Conservation (phyloP, 2,888 invertebrate genomes). For the Scaptomyza flava region DNA sequence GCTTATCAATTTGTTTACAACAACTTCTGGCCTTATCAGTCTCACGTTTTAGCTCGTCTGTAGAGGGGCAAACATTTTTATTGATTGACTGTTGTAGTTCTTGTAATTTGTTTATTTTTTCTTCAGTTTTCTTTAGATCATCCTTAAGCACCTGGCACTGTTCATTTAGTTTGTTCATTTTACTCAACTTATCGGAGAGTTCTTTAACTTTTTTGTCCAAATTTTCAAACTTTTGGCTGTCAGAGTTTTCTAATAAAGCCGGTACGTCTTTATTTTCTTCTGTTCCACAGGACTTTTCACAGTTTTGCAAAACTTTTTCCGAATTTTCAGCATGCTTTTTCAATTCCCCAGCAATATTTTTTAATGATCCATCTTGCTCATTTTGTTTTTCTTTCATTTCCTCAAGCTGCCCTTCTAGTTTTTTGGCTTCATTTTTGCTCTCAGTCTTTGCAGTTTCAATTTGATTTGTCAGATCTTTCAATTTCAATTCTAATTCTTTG, state of each 20-base stretch:
- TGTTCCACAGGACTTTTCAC: conserved; percentile 6
- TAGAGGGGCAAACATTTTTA: background rate
- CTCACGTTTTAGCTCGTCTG: conserved; percentile 2
- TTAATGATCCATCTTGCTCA: conserved; percentile 14
- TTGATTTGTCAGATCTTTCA: conserved; percentile 14
- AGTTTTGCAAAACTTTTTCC: background rate
- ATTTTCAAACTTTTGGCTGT: background rate
- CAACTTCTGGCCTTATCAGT: conserved; percentile 3
- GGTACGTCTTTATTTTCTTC: background rate
- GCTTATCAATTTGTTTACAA: conserved; percentile 23
- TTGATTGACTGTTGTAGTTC: background rate
- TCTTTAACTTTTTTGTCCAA: conserved; percentile 18
- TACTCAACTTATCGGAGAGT: background rate
- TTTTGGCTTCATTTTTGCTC: background rate
- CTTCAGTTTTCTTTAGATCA: background rate
- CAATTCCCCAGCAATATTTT: background rate
- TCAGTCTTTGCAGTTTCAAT: background rate
- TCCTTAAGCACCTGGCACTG: background rate
- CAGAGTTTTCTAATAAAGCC: background rate
- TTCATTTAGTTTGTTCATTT: background rate
- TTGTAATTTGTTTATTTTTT: background rate
- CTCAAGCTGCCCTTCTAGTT: conserved; percentile 14
- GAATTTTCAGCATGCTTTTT: background rate
- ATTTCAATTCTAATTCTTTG: background rate
- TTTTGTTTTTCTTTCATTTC: conserved; percentile 21